Conservation (phyloP, 2,113 vertebrate species). For the Opisthocomus hoazin region DNA sequence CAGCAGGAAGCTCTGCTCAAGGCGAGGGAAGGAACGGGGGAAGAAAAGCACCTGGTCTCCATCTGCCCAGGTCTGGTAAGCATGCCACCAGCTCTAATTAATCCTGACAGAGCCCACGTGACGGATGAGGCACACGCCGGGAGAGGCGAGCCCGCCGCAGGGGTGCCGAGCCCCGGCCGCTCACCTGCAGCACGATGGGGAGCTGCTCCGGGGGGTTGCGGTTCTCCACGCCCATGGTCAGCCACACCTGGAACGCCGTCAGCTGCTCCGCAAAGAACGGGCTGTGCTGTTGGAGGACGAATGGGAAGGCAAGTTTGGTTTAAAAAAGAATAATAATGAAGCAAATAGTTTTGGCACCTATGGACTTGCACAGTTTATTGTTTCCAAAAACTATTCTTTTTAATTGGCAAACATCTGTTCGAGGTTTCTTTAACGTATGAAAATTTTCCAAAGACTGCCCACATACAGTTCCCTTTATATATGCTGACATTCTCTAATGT, state of each 20-base stretch:
- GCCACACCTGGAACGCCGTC: conserved; percentile 96
- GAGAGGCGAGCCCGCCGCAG: no score
- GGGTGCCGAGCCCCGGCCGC: no score
- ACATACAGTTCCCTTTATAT: no score
- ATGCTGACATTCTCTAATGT: background rate
- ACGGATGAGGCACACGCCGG: no score
- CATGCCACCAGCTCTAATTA: background rate
- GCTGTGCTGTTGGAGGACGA: conserved; percentile 81
- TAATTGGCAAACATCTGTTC: accelerated
- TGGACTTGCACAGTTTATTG: accelerated
- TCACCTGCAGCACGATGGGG: conserved; percentile 94
- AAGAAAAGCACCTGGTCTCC: background rate
- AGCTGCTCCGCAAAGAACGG: conserved; percentile 97
- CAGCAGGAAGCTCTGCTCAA: background rate
- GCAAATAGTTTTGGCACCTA: background rate
- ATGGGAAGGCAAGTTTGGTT: background rate
- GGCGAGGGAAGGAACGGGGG: background rate
- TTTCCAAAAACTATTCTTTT: background rate
- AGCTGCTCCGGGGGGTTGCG: conserved; percentile 96
- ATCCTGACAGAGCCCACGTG: background rate
- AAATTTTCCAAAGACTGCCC: background rate
- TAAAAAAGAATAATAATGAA: background rate
- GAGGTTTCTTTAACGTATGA: background rate
- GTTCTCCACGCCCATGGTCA: conserved; percentile 98
- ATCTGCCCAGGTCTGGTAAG: background rate